These are phyloP conservation scores for Misgurnus anguillicaudatus DNA, from an alignment of 2,113 vertebrate species.

Conservation along the genomic window DNA sequence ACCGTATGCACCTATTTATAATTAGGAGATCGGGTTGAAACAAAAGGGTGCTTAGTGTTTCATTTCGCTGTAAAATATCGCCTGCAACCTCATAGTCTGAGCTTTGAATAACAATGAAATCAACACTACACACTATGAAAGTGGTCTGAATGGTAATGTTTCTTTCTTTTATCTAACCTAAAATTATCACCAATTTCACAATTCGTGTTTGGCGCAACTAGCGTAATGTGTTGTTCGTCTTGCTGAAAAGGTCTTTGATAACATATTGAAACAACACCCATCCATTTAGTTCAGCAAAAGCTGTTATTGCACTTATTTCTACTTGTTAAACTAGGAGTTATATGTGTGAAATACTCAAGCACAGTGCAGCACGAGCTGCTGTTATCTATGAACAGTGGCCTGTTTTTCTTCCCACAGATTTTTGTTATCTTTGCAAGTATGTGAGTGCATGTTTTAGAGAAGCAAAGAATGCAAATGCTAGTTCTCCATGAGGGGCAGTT, in stretches of 20 bases:
- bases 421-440: conserved; percentile 70
- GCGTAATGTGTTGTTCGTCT: conserved; percentile 35
- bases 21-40: conserved; percentile 43
- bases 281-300: conserved; percentile 46
- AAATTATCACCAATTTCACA: conserved; percentile 49
- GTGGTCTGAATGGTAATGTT: conserved; percentile 3
- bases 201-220: conserved; percentile 44
- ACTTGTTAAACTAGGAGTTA: conserved; percentile 62
- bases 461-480: conserved; percentile 71
- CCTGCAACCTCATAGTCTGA: conserved; percentile 49
- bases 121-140: conserved; percentile 15
- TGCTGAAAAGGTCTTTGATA: conserved; percentile 39
- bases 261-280: conserved; percentile 42
- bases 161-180: conserved; percentile 8
- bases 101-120: conserved; percentile 47
- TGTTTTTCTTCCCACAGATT: conserved; percentile 53
- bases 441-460: conserved; percentile 30
- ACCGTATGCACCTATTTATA: conserved; percentile 17
- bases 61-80: conserved; percentile 46
- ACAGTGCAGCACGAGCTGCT: conserved; percentile 60
- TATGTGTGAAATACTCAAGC: conserved; percentile 59
- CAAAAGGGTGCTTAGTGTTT: conserved; percentile 59
- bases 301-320: conserved; percentile 46
- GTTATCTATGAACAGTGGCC: conserved; percentile 64
- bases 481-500: conserved; percentile 64